Conservation (phyloP, 1,140 invertebrate species). For the Hylaeus anthracinus region DNA sequence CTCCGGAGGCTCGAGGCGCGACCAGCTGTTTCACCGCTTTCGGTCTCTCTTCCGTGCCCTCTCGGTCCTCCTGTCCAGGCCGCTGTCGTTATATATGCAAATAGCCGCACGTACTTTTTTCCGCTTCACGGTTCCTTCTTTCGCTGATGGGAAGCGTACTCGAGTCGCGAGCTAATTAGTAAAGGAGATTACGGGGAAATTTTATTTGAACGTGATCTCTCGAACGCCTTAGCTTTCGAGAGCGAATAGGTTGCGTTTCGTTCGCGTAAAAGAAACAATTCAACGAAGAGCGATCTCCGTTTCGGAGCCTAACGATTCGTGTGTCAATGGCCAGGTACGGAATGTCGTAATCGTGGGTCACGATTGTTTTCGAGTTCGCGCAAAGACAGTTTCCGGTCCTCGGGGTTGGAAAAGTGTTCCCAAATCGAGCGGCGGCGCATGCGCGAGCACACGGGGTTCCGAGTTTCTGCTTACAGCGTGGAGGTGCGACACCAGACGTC, state of each 20-base stretch:
- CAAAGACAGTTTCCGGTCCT: constrained; percentile 19
- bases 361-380: not conserved
- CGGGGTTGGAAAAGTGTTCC: constrained; percentile 34
- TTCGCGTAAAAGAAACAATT: too few species aligned
- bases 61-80: constrained; percentile 14
- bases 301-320: too few species aligned
- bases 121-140: constrained; percentile 26
- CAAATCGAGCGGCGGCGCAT: constrained; percentile 64
- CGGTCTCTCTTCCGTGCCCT: constrained; percentile 20
- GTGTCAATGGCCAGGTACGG: not conserved
- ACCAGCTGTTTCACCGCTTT: constrained; percentile 70
- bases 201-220: constrained; percentile 26
- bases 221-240: not conserved
- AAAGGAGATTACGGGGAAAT: constrained; percentile 40
- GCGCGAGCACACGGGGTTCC: constrained; percentile 64
- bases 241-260: too few species aligned
- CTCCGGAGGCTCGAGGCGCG: constrained; percentile 67
- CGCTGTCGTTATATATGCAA: constrained; percentile 65
- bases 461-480: constrained; percentile 53
- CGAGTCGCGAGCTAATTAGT: constrained; percentile 43
- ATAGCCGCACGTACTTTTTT: constrained; percentile 50
- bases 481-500: constrained; percentile 72
- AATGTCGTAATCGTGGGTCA: not conserved
- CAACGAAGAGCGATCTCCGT: too few species aligned
- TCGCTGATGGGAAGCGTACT: constrained; percentile 3